Evolutionary conservation across 2,797 vertebrate genomes (phyloP), one percentile per base, ranked within the genome.

Genomic region (Synanceia verrucosa): DNA sequence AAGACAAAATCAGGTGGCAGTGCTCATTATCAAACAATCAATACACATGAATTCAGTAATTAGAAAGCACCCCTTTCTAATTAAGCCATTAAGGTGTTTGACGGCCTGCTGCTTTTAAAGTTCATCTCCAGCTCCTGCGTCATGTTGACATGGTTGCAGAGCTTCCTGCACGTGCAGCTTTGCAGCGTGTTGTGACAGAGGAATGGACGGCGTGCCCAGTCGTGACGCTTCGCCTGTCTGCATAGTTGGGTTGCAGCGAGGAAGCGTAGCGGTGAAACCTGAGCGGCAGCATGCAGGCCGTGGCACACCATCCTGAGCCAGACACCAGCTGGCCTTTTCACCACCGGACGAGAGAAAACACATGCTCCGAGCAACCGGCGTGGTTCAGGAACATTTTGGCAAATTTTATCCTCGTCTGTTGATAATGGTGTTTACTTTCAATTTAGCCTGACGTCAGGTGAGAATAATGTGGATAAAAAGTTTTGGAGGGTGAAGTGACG

Each of bases 271-370:
- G n/a, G 57, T 86, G 89, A 90, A 91, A 90, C 79, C 60, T 34
- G 84, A 91, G 72, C 87, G 57, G 78, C 78, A 63, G 37, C 78
- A 28, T 65, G 61, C 70, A 83, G 62, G 13, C 70, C 46, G 55
- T 65, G 73, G 69, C 83, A 79, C 85, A 78, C 79, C 76, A 63
- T 63, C 47, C 19, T 65, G 68, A 86, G 76, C 62, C 84, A 79
- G 74, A 73, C 73, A 59, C 84, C 85, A 83, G 85, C 84, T 87
- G 85, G 76, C 48, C 83, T 63, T 86, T 87, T 91, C 86, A 84
- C 77, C 83, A 65, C 80, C 16, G 28, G 13, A 36, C 56, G 65
- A n/a, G 39, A 70, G 69, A 76, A n/a, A 73, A 73, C 73, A 68
- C 68, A 69, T 78, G 69, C 58, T 56, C 7, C 8, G 52, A 77